Base-by-base conservation (phyloP, 2,888 invertebrate genomes). In the Cryptosula pallasiana region DNA sequence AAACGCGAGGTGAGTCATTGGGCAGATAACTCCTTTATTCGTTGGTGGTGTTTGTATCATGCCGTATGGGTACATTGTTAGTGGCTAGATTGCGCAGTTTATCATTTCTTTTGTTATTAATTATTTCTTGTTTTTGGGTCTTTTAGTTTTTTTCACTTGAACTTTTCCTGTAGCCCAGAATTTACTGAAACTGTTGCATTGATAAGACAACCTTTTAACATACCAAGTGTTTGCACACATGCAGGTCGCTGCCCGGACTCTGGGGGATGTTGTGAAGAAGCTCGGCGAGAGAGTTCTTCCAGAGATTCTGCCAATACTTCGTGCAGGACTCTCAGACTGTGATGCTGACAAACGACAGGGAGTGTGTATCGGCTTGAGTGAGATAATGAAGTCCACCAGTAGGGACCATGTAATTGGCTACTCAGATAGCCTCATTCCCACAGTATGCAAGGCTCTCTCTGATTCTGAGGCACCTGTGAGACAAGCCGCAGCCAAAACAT, bases 261-360 rank as follows among this genome's bases (percentile, higher is more conserved):
- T 99, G 35, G 99, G 98, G 3, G 99, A 99, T 86, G 88, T 99
- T 74, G 98, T 99, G 0, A 87, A 95, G 72, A 99, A 99, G 88
- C 87, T 99, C 72, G 99, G 99, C 5, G 99, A 99, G 87, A 89
- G 98, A 73, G 96, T 99, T 29, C 86, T 99, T 75, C 97, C 96
- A 0, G 97, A 98, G 87, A 97, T 99, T 74, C 95, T 99, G 81
- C 99, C 98, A 0, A 97, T 99, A 81, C 87, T 99, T 76, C 97
- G 98, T 86, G 89, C 90, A 76, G 98, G 98, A 0, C 87, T 99
- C 76, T 91, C 92, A 79, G 95, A 95, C 0, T 91, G 93, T 69
- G 91, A 93, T 77, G 88, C 95, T 0, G 97, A 98, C 86, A 95
- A 98, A 87, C 88, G 99, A 23, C 96, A 98, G 86, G 99, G 99